Percentiles rank a stretch among this genome's conserved stretches.
Evolutionary conservation across 2,113 vertebrate genomes (phyloP).

Genomic region (Pterocles gutturalis): DNA sequence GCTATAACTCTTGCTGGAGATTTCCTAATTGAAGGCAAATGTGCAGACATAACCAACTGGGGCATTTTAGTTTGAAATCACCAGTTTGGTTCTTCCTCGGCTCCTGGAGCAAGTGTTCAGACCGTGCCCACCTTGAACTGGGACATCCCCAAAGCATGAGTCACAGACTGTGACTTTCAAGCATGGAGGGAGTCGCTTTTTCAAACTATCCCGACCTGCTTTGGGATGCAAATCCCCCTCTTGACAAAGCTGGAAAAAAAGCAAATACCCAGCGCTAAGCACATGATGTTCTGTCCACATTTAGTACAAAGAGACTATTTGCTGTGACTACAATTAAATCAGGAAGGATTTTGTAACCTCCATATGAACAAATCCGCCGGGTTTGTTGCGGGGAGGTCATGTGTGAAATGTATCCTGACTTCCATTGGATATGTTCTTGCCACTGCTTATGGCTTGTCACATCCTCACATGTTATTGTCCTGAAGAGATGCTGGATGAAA

Average conservation of each 20-base stretch:
- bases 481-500: neutral
- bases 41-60: neutral
- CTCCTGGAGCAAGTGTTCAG: fast-evolving
- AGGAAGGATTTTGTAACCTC: slow-evolving; percentile 2
- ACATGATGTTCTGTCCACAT: neutral
- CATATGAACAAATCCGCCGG: neutral
- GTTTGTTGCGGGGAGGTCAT: slow-evolving; percentile 59
- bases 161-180: neutral
- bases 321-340: neutral
- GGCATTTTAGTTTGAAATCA: neutral
- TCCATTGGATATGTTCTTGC: slow-evolving; percentile 30
- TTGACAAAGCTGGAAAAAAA: neutral
- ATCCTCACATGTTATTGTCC: neutral
- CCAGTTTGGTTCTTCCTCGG: neutral
- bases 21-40: neutral
- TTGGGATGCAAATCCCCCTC: neutral
- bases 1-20: fast-evolving
- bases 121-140: fast-evolving
- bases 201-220: neutral
- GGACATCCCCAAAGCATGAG: neutral
- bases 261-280: slow-evolving; percentile 2
- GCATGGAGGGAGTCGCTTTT: neutral
- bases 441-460: neutral
- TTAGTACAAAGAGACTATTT: slow-evolving; percentile 30
- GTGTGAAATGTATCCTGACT: slow-evolving; percentile 67